Base-by-base conservation (phyloP, 2,888 invertebrate species). In the Epiblema foenella region DNA sequence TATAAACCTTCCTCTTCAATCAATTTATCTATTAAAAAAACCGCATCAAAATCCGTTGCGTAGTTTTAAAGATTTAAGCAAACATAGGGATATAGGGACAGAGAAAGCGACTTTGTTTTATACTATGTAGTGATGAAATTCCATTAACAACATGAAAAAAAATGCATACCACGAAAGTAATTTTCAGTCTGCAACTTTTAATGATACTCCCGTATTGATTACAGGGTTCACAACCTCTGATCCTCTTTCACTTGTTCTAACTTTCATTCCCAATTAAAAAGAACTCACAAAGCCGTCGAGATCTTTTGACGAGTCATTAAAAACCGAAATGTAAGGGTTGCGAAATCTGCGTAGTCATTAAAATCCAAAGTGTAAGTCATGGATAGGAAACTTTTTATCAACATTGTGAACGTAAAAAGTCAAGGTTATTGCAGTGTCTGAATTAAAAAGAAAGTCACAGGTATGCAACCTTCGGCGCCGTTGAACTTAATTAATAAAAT, bases 401-500 rank as follows among this genome's bases (percentile, higher is more conserved):
- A 42, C 15, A 42, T n/a, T 18, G 9, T 51, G 10, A 51, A 46
- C 15, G 46, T 46, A 46, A 51, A 51, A 51, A 51, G 18, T n/a
- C 46, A 46, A 46, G n/a, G 33, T 12, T 12, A 12, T 51, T 18
- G 12, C 18, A 17, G 51, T 51, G 11, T n/a, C 29, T 29, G 9
- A 46, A 60, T 3, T 11, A 17, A 15, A 51, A 37, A 37, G 37
- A 20, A 37, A 37, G 62, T 15, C 49, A 51, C 11, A 18, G 49
- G 49, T 20, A 52, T 20, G 10, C 8, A 68, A 68, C 24, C 51
- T 51, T 60, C 5, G 37, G 20, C 17, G 1, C 49, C 12, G 24
- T 52, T 68, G 9, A 58, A 59, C 59, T 39, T 68, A 54, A 52
- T 68, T 68, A 68, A 68, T 24, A 68, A 59, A 15, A 59, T 52